Conservation (phyloP, 2,888 invertebrate genomes). For the Pseudococcus viburni region DNA sequence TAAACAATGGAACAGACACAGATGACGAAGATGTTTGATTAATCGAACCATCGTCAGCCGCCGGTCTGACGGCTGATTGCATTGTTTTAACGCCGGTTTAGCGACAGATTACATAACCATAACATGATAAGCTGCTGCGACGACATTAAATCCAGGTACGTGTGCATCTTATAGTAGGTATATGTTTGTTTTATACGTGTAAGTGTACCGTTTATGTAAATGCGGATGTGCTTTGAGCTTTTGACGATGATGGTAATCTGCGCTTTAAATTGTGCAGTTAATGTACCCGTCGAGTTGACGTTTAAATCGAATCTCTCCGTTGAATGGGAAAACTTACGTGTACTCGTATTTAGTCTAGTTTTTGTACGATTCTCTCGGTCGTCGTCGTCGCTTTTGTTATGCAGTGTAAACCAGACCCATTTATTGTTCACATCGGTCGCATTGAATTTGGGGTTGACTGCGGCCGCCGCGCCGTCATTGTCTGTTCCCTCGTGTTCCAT, state of each 20-base stretch:
- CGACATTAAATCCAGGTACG: slow-evolving; percentile 10
- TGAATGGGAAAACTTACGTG: slow-evolving; percentile 11
- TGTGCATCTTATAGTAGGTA: not conserved
- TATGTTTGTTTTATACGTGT: not conserved
- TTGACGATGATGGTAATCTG: slow-evolving; percentile 3
- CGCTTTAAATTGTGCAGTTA: slow-evolving; percentile 7
- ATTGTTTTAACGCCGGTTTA: not conserved
- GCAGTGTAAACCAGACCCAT: slow-evolving; percentile 35
- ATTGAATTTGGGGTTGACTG: slow-evolving; percentile 24
- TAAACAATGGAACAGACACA: not conserved
- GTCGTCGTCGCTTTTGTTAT: slow-evolving; percentile 29
- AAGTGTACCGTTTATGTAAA: not conserved
- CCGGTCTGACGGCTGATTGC: not conserved
- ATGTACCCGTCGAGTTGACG: slow-evolving; percentile 4
- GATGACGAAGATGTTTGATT: slow-evolving; percentile 25
- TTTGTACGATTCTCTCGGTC: slow-evolving; percentile 2
- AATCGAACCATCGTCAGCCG: not conserved
- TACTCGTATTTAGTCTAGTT: not conserved
- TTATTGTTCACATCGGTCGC: slow-evolving; percentile 22
- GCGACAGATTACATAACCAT: not conserved
- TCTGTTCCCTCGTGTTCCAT: not conserved
- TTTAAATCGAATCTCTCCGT: not conserved
- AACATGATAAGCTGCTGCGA: not conserved
- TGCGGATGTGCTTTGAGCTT: not conserved
- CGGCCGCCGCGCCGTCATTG: slow-evolving; percentile 25